phyloP scores from a whole-genome alignment of 2,797 vertebrate species.

The Uromys caudimaculatus region DNA sequence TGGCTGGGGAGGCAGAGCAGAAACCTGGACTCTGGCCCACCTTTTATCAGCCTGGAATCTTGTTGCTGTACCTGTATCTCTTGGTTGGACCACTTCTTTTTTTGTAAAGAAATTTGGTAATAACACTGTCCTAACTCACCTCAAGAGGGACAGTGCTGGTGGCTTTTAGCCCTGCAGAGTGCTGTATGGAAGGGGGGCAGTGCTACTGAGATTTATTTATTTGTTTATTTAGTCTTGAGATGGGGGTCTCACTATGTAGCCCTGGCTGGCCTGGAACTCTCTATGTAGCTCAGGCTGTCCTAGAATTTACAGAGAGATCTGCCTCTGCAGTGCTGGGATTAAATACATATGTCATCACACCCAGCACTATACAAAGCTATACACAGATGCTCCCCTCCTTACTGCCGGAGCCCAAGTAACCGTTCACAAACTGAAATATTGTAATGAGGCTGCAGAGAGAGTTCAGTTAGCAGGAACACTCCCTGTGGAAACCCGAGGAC shows the following conservation, averaged over 20 bases:
- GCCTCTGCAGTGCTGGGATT: neutral
- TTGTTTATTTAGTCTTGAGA: neutral
- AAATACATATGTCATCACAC: neutral
- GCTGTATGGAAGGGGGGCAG: neutral
- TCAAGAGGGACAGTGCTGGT: neutral
- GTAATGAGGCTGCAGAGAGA: neutral
- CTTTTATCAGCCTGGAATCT: neutral
- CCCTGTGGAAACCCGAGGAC: neutral
- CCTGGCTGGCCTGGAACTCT: neutral
- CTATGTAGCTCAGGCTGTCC: neutral
- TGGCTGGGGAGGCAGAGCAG: neutral
- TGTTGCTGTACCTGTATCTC: neutral
- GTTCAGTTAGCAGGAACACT: neutral
- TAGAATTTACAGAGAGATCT: neutral
- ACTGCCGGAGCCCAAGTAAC: neutral
- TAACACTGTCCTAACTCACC: slow-evolving; percentile 13
- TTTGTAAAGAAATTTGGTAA: slow-evolving; percentile 22
- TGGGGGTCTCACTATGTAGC: neutral
- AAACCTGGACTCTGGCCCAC: neutral
- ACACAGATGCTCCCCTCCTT: neutral
- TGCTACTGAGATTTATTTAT: neutral
- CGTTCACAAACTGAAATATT: neutral
- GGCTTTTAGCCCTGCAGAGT: neutral
- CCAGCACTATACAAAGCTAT: neutral
- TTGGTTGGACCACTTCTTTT: neutral